Conservation (phyloP, 2,797 vertebrate species). For the Phrynocephalus guinanensis region DNA sequence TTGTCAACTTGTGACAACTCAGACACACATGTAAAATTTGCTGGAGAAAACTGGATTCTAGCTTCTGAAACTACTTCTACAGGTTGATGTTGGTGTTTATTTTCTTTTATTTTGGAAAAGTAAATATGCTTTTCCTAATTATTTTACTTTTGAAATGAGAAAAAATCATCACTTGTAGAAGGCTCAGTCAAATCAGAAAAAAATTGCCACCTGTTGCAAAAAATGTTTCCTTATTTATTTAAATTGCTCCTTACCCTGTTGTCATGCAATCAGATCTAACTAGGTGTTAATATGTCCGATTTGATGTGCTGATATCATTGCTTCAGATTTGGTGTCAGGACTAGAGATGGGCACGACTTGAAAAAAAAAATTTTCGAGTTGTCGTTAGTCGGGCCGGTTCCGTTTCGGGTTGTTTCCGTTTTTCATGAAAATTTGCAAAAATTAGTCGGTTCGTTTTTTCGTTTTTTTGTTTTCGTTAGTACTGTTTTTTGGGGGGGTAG, state of each 20-base stretch:
- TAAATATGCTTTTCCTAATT: not conserved
- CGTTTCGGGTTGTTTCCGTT: too few relatives aligned
- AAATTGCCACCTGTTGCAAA: not conserved
- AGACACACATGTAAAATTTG: not conserved
- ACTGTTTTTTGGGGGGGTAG: too few relatives aligned
- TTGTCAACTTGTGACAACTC: not conserved
- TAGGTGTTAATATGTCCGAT: not conserved
- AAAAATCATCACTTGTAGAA: not conserved
- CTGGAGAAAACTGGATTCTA: too few relatives aligned
- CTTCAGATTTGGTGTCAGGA: not conserved
- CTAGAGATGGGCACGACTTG: too few relatives aligned
- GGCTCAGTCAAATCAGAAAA: not conserved
- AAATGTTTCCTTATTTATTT: constrained; percentile 19
- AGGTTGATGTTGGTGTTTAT: not conserved
- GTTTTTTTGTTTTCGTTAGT: too few relatives aligned
- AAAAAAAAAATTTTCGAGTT: too few relatives aligned
- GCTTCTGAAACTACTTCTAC: too few relatives aligned
- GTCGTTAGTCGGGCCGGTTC: too few relatives aligned
- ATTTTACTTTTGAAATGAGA: not conserved
- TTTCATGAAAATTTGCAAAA: too few relatives aligned
- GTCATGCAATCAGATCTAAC: not conserved
- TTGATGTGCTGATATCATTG: not conserved
- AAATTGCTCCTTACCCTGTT: not conserved
- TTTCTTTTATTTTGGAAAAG: not conserved
- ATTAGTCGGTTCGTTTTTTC: too few relatives aligned